phyloP scores from a whole-genome alignment of 2,113 vertebrate species.

The Pangasianodon gigas region DNA sequence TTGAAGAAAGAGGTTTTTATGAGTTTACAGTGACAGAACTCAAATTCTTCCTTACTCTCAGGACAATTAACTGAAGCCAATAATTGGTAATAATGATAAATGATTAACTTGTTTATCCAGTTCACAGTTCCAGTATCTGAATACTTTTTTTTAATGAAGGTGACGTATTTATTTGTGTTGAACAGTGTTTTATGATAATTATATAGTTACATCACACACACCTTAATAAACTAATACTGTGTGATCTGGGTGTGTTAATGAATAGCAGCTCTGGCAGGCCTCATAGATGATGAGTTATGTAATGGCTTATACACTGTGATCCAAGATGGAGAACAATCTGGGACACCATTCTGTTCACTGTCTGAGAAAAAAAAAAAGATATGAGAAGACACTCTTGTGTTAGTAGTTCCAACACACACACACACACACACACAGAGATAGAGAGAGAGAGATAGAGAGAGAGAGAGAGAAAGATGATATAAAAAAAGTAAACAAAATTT shows the following conservation, averaged over 20 bases:
- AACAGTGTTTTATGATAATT: neutral
- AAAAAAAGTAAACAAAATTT: too few species aligned
- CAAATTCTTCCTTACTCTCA: neutral
- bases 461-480: neutral
- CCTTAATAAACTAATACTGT: neutral
- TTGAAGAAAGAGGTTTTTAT: neutral
- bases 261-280: conserved; percentile 20
- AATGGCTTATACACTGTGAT: conserved; percentile 36
- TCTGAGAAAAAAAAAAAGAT: neutral
- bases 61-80: neutral
- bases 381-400: neutral
- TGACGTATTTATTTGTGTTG: neutral
- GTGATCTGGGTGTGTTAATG: conserved; percentile 26
- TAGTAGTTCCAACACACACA: neutral
- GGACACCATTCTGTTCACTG: neutral
- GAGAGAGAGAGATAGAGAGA: neutral
- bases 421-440: neutral
- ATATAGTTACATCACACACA: neutral
- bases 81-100: neutral
- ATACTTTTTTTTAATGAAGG: neutral
- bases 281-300: neutral
- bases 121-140: neutral
- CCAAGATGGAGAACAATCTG: neutral
- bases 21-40: neutral
- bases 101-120: neutral